Percentiles rank a stretch among this genome's conserved stretches.
phyloP scores from a whole-genome alignment of 2,888 invertebrate genomes.

The Ormyrus pomaceus region DNA sequence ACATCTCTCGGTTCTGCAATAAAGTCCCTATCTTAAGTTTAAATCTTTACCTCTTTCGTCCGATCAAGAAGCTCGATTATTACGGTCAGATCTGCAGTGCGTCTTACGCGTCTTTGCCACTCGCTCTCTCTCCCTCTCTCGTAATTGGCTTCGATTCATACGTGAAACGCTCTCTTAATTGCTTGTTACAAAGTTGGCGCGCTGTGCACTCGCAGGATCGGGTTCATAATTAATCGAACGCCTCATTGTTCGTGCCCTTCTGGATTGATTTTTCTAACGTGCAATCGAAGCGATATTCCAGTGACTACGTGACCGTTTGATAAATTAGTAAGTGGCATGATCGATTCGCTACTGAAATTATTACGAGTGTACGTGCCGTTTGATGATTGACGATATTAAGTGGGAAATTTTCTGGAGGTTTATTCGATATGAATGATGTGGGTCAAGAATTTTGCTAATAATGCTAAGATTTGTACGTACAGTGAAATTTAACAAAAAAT shows the following conservation, averaged over 20 bases:
- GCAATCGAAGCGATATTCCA: too few species aligned
- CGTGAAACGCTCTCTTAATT: conserved; percentile 33
- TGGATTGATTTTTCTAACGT: neutral
- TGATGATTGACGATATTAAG: neutral
- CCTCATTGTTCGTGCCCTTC: conserved; percentile 26
- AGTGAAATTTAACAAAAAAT: too few species aligned
- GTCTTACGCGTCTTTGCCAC: neutral
- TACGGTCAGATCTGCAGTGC: neutral
- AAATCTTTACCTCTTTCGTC: neutral
- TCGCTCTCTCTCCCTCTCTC: neutral
- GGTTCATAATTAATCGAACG: neutral
- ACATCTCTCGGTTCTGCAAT: neutral
- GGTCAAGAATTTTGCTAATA: too few species aligned
- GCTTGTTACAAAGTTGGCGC: conserved; percentile 16
- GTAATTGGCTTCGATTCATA: conserved; percentile 35
- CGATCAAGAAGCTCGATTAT: conserved; percentile 2
- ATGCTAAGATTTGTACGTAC: too few species aligned
- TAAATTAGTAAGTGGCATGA: conserved; percentile 2
- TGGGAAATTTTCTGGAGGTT: neutral
- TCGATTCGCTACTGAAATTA: conserved; percentile 18
- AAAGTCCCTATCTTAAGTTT: conserved; percentile 26
- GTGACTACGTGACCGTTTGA: neutral
- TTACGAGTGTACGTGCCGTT: neutral
- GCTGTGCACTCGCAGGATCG: neutral
- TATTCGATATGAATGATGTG: neutral